Evolutionary conservation across 2,888 invertebrate species (phyloP), one percentile per base, ranked within the genome.

Genomic region (Acholoe squamosa): DNA sequence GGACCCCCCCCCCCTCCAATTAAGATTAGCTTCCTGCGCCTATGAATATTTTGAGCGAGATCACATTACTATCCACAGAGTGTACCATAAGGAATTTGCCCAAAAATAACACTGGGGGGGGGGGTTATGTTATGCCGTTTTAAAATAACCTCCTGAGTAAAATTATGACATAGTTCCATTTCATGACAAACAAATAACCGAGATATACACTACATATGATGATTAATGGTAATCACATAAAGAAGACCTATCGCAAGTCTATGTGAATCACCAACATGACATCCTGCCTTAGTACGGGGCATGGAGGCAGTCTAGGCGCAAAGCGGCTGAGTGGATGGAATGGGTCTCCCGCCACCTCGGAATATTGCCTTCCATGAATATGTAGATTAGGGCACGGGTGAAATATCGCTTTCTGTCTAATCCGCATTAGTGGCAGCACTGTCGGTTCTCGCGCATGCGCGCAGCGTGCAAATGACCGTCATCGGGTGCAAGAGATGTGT

Each of bases 401-500:
- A 71, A 71, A 28, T 71, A 71, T 71, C 28, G 71, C 71, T 71
- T 71, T 71, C 71, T 71, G 7, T 71, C 71, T 71, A 71, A 71
- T 71, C 71, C 71, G 71, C 71, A 71, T 71, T 71, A 71, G 71
- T 25, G 71, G 71, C 71, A 71, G 71, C 71, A 71, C 71, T 71
- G 71, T 71, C 71, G 71, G n/a, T 28, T 3, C 14, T 14, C 71
- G 71, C 28, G 71, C 71, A 71, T 71, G 71, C 71, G 71, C 31
- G 71, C 28, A 14, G 71, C 71, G 71, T 71, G 71, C 71, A 71
- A 71, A 71, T 71, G 71, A 28, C 28, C 28, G 71, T n/a, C 71
- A n/a, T 71, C 71, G 28, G 25, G 25, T 25, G 3, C 71, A 71
- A 16, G 71, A 71, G 71, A 28, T 25, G 71, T 71, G n/a, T 71